phyloP scores from a whole-genome alignment of 2,888 invertebrate genomes.

The Sericinus montela region DNA sequence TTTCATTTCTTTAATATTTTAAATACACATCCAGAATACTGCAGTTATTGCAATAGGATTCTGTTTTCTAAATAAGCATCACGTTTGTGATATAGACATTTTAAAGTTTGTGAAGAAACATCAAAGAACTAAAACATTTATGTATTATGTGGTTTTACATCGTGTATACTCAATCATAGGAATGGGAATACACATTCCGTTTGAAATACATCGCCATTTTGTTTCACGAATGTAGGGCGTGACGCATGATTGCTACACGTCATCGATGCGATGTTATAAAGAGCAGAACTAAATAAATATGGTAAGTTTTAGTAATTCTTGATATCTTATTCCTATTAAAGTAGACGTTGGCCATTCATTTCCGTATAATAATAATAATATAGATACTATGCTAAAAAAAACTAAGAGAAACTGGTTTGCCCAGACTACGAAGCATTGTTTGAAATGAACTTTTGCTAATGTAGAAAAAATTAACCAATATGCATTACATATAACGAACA shows the following conservation, averaged over 20 bases:
- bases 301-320: conserved; percentile 51
- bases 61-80: neutral
- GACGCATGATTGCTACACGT: conserved; percentile 41
- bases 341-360: too few relatives aligned
- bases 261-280: conserved; percentile 34
- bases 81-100: conserved; percentile 13
- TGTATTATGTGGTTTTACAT: conserved; percentile 9
- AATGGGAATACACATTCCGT: neutral
- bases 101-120: conserved; percentile 9
- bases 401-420: too few relatives aligned
- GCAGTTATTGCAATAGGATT: conserved; percentile 11
- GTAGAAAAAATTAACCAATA: too few relatives aligned
- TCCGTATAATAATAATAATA: too few relatives aligned
- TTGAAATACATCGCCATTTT: conserved; percentile 61
- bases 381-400: too few relatives aligned
- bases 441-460: too few relatives aligned
- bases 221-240: conserved; percentile 51
- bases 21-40: conserved; percentile 4
- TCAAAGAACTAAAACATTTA: conserved; percentile 4
- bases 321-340: neutral
- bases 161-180: conserved; percentile 6
- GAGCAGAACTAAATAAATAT: conserved; percentile 46
- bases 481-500: too few relatives aligned
- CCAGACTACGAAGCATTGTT: too few relatives aligned
- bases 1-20: neutral